Evolutionary conservation across 2,888 invertebrate species (phyloP).

Genomic region (Pseudeuparius sepicola): DNA sequence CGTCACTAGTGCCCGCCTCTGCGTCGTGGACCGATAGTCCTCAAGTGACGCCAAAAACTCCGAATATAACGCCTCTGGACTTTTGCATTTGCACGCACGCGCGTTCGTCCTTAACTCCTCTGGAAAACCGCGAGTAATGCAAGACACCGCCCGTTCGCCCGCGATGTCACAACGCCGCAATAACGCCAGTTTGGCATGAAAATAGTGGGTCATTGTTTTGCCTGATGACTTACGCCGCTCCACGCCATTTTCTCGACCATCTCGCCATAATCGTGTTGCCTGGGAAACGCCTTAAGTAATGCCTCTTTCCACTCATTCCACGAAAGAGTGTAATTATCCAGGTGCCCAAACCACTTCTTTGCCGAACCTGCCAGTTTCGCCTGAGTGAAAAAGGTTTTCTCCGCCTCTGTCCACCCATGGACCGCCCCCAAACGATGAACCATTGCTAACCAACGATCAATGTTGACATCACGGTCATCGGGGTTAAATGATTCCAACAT

Average conservation of each 20-base stretch:
- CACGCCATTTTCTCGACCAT: slow-evolving; percentile 25
- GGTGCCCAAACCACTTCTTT: background rate
- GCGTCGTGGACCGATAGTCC: slow-evolving; percentile 7
- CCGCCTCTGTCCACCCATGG: slow-evolving; percentile 4
- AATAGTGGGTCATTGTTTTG: slow-evolving; percentile 29
- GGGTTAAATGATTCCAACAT: slow-evolving; percentile 19
- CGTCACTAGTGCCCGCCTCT: too few species aligned
- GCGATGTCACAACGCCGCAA: slow-evolving; percentile 13
- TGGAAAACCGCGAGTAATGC: slow-evolving; percentile 17
- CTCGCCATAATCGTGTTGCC: slow-evolving; percentile 25
- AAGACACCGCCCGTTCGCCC: slow-evolving; percentile 15
- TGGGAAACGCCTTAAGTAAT: slow-evolving; percentile 19
- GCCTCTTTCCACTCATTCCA: slow-evolving; percentile 28
- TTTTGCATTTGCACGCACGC: slow-evolving; percentile 13
- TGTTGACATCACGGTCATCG: slow-evolving; percentile 16
- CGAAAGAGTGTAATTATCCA: background rate
- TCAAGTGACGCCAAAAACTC: slow-evolving; percentile 10
- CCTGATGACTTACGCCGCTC: slow-evolving; percentile 21
- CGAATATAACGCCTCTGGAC: slow-evolving; percentile 12
- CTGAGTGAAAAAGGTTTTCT: slow-evolving; percentile 1
- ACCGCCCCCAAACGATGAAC: slow-evolving; percentile 18
- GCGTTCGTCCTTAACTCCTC: slow-evolving; percentile 18
- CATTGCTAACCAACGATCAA: slow-evolving; percentile 18
- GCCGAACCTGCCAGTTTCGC: background rate
- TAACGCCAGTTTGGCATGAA: slow-evolving; percentile 24